Base-by-base conservation (phyloP, 2,888 invertebrate species). In the Acanthosepion esculentum region DNA sequence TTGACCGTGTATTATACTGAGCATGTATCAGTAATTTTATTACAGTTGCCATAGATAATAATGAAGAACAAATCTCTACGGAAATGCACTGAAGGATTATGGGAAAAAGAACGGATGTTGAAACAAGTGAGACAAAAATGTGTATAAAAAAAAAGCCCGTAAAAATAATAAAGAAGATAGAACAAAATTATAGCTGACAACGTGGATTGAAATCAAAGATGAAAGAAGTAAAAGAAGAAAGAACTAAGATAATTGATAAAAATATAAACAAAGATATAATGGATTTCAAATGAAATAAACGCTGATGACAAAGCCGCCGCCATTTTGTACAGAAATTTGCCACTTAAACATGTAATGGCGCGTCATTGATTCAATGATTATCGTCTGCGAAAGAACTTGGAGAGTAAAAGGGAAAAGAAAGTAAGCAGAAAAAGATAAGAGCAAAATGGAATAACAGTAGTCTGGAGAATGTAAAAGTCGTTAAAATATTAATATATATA, bases 231-330 rank as follows among this genome's bases (percentile, higher is more conserved):
- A 78, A 29, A 64, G 26, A 26, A 55, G 29, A 78, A 78, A 78
- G 8, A n/a, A n/a, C 10, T 7, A 12, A n/a, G n/a, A 78, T 78
- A n/a, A 78, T 78, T 78, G 29, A 78, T n/a, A 78, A 78, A 64
- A 78, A 29, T 78, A 78, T 78, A 78, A 78, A 78, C 78, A 78
- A 78, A 78, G 78, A n/a, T 78, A 78, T 78, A 78, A 78, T 78
- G 78, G 78, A 29, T n/a, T 78, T 78, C 10, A n/a, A 78, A 29
- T 78, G 78, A 78, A 78, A 78, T n/a, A 78, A 78, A 78, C 78
- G 78, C n/a, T n/a, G 78, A 78, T 78, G 78, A 78, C 78, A 78
- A n/a, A 78, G 10, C 64, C 29, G 29, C 7, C 78, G 78, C 78
- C 78, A 78, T 78, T 78, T 78, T 78, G 78, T 78, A 78, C 29